Conservation (phyloP, 2,888 invertebrate genomes). For the Chymomyza procnemis region DNA sequence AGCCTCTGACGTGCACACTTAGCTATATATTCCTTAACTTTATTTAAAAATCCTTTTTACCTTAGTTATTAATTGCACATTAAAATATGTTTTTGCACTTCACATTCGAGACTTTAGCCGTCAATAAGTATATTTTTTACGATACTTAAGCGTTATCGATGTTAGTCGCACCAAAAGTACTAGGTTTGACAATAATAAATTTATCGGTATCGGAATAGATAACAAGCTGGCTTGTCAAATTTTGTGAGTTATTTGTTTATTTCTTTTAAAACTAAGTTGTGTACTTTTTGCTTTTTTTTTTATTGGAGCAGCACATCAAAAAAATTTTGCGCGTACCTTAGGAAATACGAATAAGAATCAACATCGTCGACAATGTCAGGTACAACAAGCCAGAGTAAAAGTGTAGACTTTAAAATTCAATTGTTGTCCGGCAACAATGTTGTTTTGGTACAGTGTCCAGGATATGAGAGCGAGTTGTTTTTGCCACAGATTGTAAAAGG, state of each 20-base stretch:
- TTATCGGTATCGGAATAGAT: background rate
- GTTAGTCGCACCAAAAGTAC: background rate
- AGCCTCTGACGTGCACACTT: background rate
- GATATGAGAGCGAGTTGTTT: slow-evolving; percentile 72
- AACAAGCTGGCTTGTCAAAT: background rate
- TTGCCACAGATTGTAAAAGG: slow-evolving; percentile 70
- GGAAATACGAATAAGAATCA: background rate
- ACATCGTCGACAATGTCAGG: slow-evolving; percentile 10
- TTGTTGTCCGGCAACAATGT: slow-evolving; percentile 67
- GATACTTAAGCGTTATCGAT: background rate
- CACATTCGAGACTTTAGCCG: background rate
- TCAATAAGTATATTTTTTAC: background rate
- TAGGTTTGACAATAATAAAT: background rate
- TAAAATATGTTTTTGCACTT: background rate
- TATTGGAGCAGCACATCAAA: background rate
- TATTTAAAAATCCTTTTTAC: background rate
- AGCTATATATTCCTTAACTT: background rate
- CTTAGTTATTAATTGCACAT: background rate
- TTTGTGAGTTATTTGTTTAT: background rate
- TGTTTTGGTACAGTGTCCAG: slow-evolving; percentile 61
- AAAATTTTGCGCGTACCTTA: background rate
- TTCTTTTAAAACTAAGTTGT: background rate
- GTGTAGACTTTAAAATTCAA: slow-evolving; percentile 59
- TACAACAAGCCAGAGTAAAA: slow-evolving; percentile 1
- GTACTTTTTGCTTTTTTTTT: background rate